A percentile compares a stretch with the other conserved stretches of the same genome.
phyloP scores from a whole-genome alignment of 2,113 vertebrate genomes.

The Athene cunicularia region DNA sequence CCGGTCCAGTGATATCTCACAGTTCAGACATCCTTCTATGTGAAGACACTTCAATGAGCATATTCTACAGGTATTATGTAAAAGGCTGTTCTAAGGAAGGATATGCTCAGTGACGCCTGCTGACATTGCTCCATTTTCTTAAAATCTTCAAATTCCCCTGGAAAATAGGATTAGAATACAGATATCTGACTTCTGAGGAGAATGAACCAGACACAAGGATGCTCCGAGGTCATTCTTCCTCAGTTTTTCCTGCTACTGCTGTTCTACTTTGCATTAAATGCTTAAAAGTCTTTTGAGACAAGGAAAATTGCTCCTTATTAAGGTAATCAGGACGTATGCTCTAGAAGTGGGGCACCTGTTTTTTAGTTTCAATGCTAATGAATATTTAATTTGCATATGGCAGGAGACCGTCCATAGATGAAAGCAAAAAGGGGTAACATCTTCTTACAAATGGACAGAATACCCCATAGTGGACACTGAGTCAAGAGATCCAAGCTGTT shows the following conservation, averaged over 20 bases:
- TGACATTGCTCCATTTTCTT: conserved; percentile 29
- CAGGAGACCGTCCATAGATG: background rate
- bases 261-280: conserved; percentile 24
- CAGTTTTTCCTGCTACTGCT: background rate
- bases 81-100: background rate
- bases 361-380: background rate
- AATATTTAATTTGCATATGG: background rate
- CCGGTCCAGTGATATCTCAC: background rate
- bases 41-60: background rate
- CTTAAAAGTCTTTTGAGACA: conserved; percentile 16
- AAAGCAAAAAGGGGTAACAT: background rate
- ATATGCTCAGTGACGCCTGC: background rate
- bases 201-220: background rate
- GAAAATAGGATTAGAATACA: background rate
- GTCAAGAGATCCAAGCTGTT: background rate
- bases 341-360: background rate
- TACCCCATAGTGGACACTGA: no score
- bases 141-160: background rate
- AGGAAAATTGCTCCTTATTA: background rate
- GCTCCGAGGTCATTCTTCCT: background rate
- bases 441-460: background rate
- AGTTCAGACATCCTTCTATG: background rate
- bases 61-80: background rate
- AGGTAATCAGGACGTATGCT: background rate
- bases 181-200: background rate